Base-by-base conservation (phyloP, 2,888 invertebrate species). In the Neoscelio sp. region DNA sequence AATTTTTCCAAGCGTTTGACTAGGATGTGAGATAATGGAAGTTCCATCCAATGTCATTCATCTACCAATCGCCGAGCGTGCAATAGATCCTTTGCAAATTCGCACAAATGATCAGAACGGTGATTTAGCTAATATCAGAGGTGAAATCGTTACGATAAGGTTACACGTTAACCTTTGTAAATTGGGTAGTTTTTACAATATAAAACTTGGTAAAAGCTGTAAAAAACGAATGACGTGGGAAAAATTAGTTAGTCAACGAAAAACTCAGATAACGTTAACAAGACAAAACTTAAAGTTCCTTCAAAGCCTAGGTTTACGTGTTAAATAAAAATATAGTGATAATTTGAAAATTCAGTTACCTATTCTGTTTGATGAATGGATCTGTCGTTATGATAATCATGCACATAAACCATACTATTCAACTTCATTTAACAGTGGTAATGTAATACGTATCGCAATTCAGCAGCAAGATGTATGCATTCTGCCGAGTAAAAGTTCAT, bases 11-110 rank as follows among this genome's bases (percentile, higher is more conserved):
- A 38, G 28, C n/a, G 28, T 44, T 17, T 23, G 23, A 5, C 48
- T 88, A 18, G 89, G 89, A 5, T 89, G 85, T 86, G 85, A 86
- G 82, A 68, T 80, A 6, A 81, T 86, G 50, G 88, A 88, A 75
- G 83, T 83, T n/a, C 88, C 80, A 17, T 52, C 73, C 15, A 67
- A 80, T 13, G 40, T 82, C 33, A 81, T 83, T 71, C 82, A 83
- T 54, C 52, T 82, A 13, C 83, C 83, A 35, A 40, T 83, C 30
- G 13, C 64, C 10, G 70, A 64, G 6, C 20, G 67, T 35, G 26
- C 44, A 28, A 84, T 83, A 44, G 40, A 80, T 58, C 50, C 81
- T 62, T 64, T 83, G 4, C 80, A 83, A 20, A 5, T 84, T 2
- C 73, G 75, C 44, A 68, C 82, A 42, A 73, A 81, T 7, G 81